These are phyloP conservation scores for Papilio elwesi DNA, from an alignment of 2,888 invertebrate species.

Conservation along the genomic window DNA sequence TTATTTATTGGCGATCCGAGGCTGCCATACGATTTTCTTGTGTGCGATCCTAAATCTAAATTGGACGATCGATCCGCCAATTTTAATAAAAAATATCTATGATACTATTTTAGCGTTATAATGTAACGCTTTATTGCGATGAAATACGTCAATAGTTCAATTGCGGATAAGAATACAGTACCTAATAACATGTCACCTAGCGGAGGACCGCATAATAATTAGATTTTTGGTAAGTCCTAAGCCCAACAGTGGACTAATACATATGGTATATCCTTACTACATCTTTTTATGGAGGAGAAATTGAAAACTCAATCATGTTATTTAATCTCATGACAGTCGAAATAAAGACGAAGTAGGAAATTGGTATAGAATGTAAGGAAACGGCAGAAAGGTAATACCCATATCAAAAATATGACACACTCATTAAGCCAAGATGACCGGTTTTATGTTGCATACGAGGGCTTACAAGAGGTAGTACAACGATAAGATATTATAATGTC, in stretches of 20 bases:
- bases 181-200: too few relatives aligned
- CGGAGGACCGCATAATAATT: too few relatives aligned
- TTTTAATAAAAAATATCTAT: conserved; percentile 20
- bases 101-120: not conserved
- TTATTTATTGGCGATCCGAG: conserved; percentile 77
- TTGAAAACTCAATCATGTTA: not conserved
- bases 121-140: not conserved
- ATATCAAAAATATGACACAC: conserved; percentile 30
- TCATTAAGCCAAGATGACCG: conserved; percentile 19
- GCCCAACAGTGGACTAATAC: too few relatives aligned
- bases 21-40: conserved; percentile 60
- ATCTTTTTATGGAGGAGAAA: not conserved
- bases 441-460: conserved; percentile 1
- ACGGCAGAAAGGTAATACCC: conserved; percentile 18
- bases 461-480: too few relatives aligned
- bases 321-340: not conserved
- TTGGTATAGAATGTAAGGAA: conserved; percentile 42
- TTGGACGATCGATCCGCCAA: conserved; percentile 33
- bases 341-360: conserved; percentile 31
- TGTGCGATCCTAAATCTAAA: conserved; percentile 34
- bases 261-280: too few relatives aligned
- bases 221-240: too few relatives aligned
- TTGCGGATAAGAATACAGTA: too few relatives aligned
- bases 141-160: not conserved
- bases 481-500: not conserved